Evolutionary conservation across 2,113 vertebrate genomes (phyloP).

Genomic region (Oreochromis tanganicae): DNA sequence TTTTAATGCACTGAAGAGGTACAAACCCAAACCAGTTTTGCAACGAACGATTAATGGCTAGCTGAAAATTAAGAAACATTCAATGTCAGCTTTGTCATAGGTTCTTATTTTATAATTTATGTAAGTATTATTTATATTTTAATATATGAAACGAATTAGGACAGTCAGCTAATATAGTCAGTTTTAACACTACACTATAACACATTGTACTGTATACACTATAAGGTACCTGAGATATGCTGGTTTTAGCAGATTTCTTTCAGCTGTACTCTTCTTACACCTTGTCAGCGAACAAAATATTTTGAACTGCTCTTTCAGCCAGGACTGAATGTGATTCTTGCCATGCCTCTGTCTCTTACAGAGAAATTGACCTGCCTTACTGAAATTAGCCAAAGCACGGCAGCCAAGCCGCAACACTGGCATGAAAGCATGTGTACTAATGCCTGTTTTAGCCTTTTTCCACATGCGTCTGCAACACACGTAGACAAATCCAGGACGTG

Average conservation of each 20-base stretch:
- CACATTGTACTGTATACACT: not conserved
- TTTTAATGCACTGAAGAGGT: not conserved
- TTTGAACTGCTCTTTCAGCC: not conserved
- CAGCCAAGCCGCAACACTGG: slow-evolving; percentile 47
- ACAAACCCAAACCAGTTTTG: not conserved
- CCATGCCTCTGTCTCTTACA: slow-evolving; percentile 15
- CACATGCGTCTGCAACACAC: slow-evolving; percentile 59
- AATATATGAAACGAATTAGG: not conserved
- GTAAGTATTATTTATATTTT: not conserved
- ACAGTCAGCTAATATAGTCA: not conserved
- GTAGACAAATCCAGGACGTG: slow-evolving; percentile 23
- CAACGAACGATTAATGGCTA: not conserved
- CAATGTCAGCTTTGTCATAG: not conserved
- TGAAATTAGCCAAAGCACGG: slow-evolving; percentile 60
- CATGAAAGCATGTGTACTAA: slow-evolving; percentile 18
- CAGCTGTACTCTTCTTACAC: not conserved
- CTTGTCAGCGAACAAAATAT: not conserved
- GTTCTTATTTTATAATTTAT: not conserved
- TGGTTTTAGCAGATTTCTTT: not conserved
- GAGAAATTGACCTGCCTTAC: slow-evolving; percentile 38
- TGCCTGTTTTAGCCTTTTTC: slow-evolving; percentile 53
- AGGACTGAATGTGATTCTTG: slow-evolving; percentile 1
- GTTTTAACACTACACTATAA: not conserved
- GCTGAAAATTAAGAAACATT: not conserved
- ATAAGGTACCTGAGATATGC: not conserved